Base-by-base conservation (phyloP, 2,888 invertebrate genomes). In the Hemithea aestivaria region DNA sequence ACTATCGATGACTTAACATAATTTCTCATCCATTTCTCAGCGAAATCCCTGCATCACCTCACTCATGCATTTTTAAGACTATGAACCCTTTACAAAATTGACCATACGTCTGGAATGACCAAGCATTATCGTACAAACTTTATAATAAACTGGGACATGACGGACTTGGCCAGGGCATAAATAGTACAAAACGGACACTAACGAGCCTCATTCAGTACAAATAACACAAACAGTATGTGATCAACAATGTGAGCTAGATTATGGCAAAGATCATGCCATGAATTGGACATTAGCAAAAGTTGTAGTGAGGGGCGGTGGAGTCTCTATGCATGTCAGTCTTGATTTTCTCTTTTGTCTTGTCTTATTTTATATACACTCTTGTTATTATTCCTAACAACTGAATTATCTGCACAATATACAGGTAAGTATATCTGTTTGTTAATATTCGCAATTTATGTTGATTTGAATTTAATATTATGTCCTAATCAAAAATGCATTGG, bases 171-270 rank as follows among this genome's bases (percentile, higher is more conserved):
- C 39, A 67, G 45, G 56, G 42, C 48, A 35, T 36, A 73, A 74
- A 71, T 77, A 76, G 65, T 73, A 72, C 69, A 69, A 73, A 67
- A 66, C 60, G 32, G 51, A 56, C 70, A 66, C 80, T 85, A 85
- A 85, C 84, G 84, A 85, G 73, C 57, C 40, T 73, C 65, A 84
- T 85, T 82, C 80, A 82, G 54, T 38, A 48, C 56, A 66, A 63
- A 73, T 71, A 58, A 53, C 46, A 47, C 61, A 58, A 61, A 59
- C 55, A 58, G 51, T 48, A 35, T 36, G 55, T 36, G 55, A 62
- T 62, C 58, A 62, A 42, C 65, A 69, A 67, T 66, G 51, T 58
- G 47, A 40, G 44, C 56, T 67, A 66, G 65, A 66, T 67, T 70
- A 51, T 61, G 53, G 48, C 50, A 45, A 44, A 45, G 58, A 54